Evolutionary conservation across 1,140 invertebrate species (phyloP).

Genomic region (Heliconius himera): DNA sequence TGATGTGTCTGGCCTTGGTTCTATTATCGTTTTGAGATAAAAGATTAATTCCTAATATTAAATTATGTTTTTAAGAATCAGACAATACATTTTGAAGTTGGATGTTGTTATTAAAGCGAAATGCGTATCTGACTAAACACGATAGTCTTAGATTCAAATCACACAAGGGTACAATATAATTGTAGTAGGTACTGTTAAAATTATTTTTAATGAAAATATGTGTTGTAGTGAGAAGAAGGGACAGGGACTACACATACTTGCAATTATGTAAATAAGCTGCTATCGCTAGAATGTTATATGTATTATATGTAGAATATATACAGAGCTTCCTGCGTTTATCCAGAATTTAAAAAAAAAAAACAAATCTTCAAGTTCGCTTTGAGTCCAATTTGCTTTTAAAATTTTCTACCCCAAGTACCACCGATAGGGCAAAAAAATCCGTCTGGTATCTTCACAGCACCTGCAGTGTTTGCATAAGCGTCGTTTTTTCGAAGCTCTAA

Average conservation of each 20-base stretch:
- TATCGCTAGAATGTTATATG: neutral
- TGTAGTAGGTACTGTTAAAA: neutral
- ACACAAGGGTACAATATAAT: neutral
- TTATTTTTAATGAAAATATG: too few relatives aligned
- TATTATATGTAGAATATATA: neutral
- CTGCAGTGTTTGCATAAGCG: slow-evolving; percentile 42
- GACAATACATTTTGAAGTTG: too few relatives aligned
- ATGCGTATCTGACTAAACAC: too few relatives aligned
- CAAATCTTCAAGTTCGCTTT: neutral
- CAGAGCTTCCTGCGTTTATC: neutral
- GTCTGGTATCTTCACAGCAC: slow-evolving; percentile 34
- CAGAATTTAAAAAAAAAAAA: neutral
- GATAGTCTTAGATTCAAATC: too few relatives aligned
- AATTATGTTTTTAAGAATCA: too few relatives aligned
- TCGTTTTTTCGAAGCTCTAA: slow-evolving; percentile 42
- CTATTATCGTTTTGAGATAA: too few relatives aligned
- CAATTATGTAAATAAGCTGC: neutral
- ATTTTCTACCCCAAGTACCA: slow-evolving; percentile 13
- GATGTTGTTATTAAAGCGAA: too few relatives aligned
- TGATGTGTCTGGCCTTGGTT: too few relatives aligned
- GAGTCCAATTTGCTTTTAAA: slow-evolving; percentile 13
- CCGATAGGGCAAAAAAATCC: slow-evolving; percentile 26
- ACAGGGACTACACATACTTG: neutral
- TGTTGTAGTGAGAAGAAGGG: too few relatives aligned
- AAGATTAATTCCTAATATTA: too few relatives aligned